Evolutionary conservation across 2,888 invertebrate species (phyloP).

Genomic region (Mythimna ferrago): DNA sequence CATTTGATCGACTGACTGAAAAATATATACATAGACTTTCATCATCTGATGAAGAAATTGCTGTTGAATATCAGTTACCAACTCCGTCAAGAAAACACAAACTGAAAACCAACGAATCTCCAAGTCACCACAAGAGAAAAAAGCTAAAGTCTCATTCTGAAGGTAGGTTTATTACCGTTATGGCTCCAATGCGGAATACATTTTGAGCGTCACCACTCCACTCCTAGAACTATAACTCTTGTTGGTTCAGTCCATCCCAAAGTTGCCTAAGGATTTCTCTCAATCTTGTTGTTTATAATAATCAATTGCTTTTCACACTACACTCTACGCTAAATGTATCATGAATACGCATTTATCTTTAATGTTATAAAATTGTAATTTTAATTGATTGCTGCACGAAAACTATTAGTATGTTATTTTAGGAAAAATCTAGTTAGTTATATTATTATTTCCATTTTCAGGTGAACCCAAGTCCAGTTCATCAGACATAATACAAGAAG

Average conservation of each 20-base stretch:
- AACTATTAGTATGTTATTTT: not conserved
- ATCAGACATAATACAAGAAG: conserved; percentile 72
- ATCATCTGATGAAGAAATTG: conserved; percentile 95
- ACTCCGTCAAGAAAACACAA: conserved; percentile 87
- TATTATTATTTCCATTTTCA: conserved; percentile 62
- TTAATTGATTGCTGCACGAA: not conserved
- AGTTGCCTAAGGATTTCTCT: not conserved
- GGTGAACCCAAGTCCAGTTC: conserved; percentile 81
- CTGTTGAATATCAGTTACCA: conserved; percentile 92
- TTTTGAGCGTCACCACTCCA: not conserved
- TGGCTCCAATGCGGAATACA: not conserved
- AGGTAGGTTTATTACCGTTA: conserved; percentile 19
- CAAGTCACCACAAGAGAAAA: conserved; percentile 81
- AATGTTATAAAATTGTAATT: not conserved
- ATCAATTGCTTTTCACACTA: not conserved
- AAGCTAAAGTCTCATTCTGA: conserved; percentile 84
- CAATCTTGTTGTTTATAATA: not conserved
- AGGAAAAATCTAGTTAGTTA: not conserved
- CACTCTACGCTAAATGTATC: not conserved
- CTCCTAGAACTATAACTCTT: not conserved
- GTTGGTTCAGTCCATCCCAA: not conserved
- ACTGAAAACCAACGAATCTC: conserved; percentile 82
- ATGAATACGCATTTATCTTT: not conserved
- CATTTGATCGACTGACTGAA: conserved; percentile 95
- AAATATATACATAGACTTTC: conserved; percentile 95